These are phyloP conservation scores for Aleiodes leptofemur DNA, from an alignment of 2,888 invertebrate species.

Conservation along the genomic window DNA sequence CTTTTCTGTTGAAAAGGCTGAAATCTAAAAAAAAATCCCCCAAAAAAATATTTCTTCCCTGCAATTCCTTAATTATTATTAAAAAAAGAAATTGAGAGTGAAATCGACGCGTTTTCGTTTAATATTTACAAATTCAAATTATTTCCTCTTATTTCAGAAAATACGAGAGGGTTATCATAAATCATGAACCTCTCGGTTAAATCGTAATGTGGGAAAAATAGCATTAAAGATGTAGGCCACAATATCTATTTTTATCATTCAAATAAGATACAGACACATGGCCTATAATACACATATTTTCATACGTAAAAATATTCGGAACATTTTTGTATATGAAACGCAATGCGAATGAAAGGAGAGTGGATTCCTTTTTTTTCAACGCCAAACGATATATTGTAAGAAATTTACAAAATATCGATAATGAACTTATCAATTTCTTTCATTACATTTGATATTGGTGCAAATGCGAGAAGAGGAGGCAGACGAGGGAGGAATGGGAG, in stretches of 20 bases:
- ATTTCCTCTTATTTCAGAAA: background rate
- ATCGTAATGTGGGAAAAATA: slow-evolving; percentile 33
- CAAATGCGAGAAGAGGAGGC: too few relatives aligned
- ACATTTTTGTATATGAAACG: background rate
- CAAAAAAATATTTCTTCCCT: too few relatives aligned
- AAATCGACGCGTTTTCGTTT: too few relatives aligned
- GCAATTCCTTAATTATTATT: background rate
- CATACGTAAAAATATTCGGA: background rate
- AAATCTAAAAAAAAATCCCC: too few relatives aligned
- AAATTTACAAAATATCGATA: too few relatives aligned
- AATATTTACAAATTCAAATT: background rate
- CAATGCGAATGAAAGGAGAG: background rate
- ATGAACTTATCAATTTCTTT: too few relatives aligned
- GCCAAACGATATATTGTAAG: too few relatives aligned
- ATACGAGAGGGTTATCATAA: background rate
- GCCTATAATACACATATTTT: slow-evolving; percentile 13
- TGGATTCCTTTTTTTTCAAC: background rate
- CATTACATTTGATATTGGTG: too few relatives aligned
- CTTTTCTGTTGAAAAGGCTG: too few relatives aligned
- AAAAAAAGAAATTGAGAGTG: too few relatives aligned
- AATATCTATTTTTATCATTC: slow-evolving; percentile 62
- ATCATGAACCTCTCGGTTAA: background rate
- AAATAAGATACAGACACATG: slow-evolving; percentile 50
- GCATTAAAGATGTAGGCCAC: slow-evolving; percentile 58
- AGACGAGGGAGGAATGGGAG: too few relatives aligned